Evolutionary conservation across 2,113 vertebrate species (phyloP).

Genomic region (Hippocampus comes): DNA sequence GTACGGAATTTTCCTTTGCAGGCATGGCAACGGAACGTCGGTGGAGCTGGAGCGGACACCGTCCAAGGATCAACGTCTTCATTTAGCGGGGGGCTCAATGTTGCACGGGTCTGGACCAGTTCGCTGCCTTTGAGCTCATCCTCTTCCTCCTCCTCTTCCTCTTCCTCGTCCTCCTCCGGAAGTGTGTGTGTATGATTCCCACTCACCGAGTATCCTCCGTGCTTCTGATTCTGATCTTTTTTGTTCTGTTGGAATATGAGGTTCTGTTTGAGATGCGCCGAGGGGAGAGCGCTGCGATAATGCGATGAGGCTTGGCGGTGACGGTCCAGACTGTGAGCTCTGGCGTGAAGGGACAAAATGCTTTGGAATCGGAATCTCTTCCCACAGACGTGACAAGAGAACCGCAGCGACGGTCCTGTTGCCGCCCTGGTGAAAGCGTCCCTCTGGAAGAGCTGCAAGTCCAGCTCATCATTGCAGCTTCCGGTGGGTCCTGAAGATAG

Average conservation of each 20-base stretch:
- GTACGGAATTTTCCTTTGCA: constrained; percentile 94
- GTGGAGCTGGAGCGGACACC: constrained; percentile 40
- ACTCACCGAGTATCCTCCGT: constrained; percentile 41
- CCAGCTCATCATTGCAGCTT: constrained; percentile 80
- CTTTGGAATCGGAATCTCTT: constrained; percentile 92
- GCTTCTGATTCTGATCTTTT: constrained; percentile 45
- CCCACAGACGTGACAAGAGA: constrained; percentile 85
- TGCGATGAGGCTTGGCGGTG: constrained; percentile 68
- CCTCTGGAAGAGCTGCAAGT: constrained; percentile 85
- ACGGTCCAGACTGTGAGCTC: constrained; percentile 80
- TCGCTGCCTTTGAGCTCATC: constrained; percentile 45
- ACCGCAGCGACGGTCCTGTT: constrained; percentile 70
- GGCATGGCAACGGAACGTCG: constrained; percentile 82
- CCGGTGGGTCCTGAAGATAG: constrained; percentile 65
- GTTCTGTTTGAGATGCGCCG: constrained; percentile 64
- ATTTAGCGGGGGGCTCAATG: constrained; percentile 29
- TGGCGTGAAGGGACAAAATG: constrained; percentile 86
- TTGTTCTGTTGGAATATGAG: constrained; percentile 68
- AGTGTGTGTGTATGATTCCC: constrained; percentile 29
- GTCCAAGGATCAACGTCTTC: constrained; percentile 62
- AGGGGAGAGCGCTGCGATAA: constrained; percentile 52
- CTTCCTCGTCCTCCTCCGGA: constrained; percentile 52
- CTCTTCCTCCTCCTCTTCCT: constrained; percentile 50
- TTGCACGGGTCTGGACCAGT: constrained; percentile 35
- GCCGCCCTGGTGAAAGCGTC: constrained; percentile 59